A percentile compares a stretch with the other conserved stretches of the same genome.
Evolutionary conservation across 2,797 vertebrate genomes (phyloP).

Genomic region (Adrianichthys oophorus): DNA sequence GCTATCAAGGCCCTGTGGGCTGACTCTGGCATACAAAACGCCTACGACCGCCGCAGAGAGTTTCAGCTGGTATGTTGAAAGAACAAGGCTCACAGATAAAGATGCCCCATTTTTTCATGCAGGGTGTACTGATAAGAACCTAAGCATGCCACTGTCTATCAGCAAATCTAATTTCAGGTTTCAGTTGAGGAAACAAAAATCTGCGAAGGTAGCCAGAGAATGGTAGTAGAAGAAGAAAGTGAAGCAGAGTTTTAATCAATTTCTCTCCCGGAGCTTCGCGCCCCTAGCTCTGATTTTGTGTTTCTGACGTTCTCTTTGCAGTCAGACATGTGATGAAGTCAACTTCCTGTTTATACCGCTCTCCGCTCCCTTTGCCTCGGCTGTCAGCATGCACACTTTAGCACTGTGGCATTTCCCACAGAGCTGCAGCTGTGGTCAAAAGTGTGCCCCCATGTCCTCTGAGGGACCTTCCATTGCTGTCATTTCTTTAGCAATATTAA

Average conservation of each 20-base stretch:
- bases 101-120: background rate
- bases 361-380: slow-evolving; percentile 33
- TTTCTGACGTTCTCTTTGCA: slow-evolving; percentile 7
- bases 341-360: slow-evolving; percentile 73
- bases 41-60: slow-evolving; percentile 93
- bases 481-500: background rate
- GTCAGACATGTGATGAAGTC: slow-evolving; percentile 64
- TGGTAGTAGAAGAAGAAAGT: slow-evolving; percentile 48
- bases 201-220: background rate
- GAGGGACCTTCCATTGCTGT: slow-evolving; percentile 6
- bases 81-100: background rate
- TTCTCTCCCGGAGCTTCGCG: slow-evolving; percentile 19
- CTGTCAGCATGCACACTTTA: slow-evolving; percentile 40
- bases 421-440: slow-evolving; percentile 25
- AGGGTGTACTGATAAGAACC: background rate
- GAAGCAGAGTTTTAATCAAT: slow-evolving; percentile 42
- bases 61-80: slow-evolving; percentile 91
- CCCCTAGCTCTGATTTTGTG: slow-evolving; percentile 9
- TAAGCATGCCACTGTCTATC: background rate
- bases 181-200: background rate
- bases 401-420: slow-evolving; percentile 36
- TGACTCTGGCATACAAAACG: slow-evolving; percentile 91
- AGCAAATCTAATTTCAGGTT: background rate
- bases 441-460: slow-evolving; percentile 1
- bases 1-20: slow-evolving; percentile 87